Evolutionary conservation across 2,797 vertebrate species (phyloP), one percentile per base, ranked within the genome.

Genomic region (Sebastes baramenuke): DNA sequence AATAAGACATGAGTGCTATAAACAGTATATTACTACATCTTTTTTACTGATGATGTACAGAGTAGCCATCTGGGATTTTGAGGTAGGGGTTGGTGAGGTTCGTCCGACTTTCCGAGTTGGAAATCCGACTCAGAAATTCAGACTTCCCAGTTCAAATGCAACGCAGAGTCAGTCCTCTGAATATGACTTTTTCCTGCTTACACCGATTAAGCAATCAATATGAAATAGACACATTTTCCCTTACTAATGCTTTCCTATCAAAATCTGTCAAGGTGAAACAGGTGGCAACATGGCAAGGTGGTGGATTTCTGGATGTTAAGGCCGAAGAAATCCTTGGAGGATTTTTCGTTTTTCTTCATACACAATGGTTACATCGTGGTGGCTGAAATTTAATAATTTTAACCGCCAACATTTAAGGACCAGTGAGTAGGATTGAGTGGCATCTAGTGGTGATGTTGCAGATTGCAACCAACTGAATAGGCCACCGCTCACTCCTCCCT

Each of bases 201-300:
- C 64, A 75, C 70, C 24, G n/a, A 38, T 72, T 38, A 49, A 56
- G 14, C 11, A 74, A 76, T 78, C 67, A 54, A 69, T 72, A 62
- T 34, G 25, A 75, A 69, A 72, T n/a, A 11, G 34, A 12, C 29
- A 9, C 14, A 20, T 66, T 20, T 56, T 36, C 29, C 68, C 25
- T 59, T 70, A 38, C 11, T 22, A 5, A 20, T 32, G 58, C 32
- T 60, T 80, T 74, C 10, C 36, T 20, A 42, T 16, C 38, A 42
- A 42, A 42, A 42, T 42, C 38, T 42, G 6, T 55, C 14, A 2
- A 11, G 34, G 52, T 36, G 32, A 78, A 60, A 69, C 18, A 62
- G 30, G 55, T 12, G 14, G 9, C 3, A 52, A 42, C 38, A 42
- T 42, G 38, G 38, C 38, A 14, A 60, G 6, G 29, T 58, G 46